Evolutionary conservation across 2,113 vertebrate species (phyloP).

Genomic region (Pluvianellus socialis): DNA sequence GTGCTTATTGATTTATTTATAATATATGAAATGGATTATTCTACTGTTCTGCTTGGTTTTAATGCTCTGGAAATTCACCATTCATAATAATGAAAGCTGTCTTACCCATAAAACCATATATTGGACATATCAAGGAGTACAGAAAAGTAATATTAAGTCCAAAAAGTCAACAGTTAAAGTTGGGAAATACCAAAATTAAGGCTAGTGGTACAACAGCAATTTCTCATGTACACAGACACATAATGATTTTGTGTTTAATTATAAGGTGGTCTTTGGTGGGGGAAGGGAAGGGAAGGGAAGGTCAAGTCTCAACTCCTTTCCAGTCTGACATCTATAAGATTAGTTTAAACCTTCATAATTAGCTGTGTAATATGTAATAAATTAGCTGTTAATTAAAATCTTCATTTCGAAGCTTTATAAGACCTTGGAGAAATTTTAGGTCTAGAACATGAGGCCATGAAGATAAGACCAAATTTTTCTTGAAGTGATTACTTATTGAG

Average conservation of each 20-base stretch:
- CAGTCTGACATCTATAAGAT: neutral
- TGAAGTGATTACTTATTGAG: accelerated
- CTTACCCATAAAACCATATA: neutral
- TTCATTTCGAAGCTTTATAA: neutral
- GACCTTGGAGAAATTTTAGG: neutral
- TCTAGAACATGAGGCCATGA: neutral
- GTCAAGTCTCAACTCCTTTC: neutral
- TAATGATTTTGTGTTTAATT: neutral
- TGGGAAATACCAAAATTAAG: neutral
- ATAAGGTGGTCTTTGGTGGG: accelerated
- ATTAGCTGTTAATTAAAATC: neutral
- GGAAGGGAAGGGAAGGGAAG: neutral
- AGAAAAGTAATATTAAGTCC: neutral
- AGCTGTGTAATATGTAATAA: neutral
- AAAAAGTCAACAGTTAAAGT: neutral
- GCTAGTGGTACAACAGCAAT: neutral
- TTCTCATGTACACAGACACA: neutral
- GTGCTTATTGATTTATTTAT: neutral
- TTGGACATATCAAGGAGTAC: neutral
- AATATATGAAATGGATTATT: neutral
- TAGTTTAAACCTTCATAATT: neutral
- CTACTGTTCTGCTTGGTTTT: neutral
- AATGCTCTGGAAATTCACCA: neutral
- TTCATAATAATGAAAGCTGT: neutral
- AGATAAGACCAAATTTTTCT: neutral